A percentile compares a stretch with the other conserved stretches of the same genome.
Conservation (phyloP, 2,888 invertebrate species). For the Papilio demoleus region DNA sequence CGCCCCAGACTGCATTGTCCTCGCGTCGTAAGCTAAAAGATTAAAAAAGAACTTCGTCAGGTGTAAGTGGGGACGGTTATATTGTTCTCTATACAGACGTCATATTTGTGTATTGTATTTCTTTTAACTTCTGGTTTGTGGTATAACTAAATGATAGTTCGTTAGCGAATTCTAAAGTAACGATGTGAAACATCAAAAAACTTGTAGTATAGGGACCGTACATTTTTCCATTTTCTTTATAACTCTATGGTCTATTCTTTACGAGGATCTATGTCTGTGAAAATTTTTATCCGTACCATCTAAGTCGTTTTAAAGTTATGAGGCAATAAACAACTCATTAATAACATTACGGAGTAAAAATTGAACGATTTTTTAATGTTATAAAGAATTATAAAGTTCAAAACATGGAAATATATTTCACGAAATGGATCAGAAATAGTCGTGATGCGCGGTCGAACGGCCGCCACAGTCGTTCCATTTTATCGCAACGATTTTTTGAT, state of each 20-base stretch:
- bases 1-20: conserved; percentile 75
- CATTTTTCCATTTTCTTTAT: no score
- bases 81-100: conserved; percentile 7
- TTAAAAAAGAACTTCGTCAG: conserved; percentile 53
- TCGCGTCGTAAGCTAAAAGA: conserved; percentile 62
- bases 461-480: conserved; percentile 46
- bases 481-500: conserved; percentile 37
- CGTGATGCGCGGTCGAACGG: conserved; percentile 49
- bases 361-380: no score
- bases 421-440: conserved; percentile 64
- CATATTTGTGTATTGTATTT: conserved; percentile 1
- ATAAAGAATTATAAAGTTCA: conserved; percentile 45
- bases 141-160: no score
- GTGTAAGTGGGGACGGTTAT: conserved; percentile 3
- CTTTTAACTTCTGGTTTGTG: no score
- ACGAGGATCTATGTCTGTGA: no score
- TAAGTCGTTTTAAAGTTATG: not conserved
- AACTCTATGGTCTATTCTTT: no score
- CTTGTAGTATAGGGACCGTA: no score
- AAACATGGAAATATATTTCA: conserved; percentile 73
- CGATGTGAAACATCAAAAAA: no score
- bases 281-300: not conserved
- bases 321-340: not conserved
- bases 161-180: no score
- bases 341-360: no score